Evolutionary conservation across 2,113 vertebrate genomes (phyloP).

Genomic region (Oxygymnocypris stewartii): DNA sequence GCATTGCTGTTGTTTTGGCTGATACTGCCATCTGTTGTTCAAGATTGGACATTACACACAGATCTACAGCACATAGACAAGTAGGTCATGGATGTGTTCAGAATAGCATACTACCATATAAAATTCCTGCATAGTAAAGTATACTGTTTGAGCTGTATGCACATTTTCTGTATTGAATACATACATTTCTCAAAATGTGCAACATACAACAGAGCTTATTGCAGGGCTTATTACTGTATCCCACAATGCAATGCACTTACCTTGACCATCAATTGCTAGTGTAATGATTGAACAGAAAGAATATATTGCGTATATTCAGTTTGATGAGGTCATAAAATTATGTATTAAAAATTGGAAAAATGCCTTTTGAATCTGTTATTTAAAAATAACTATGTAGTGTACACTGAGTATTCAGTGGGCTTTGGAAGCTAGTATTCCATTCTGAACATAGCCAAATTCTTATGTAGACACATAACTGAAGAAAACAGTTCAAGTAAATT

Average conservation of each 20-base stretch:
- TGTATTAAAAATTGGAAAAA: background rate
- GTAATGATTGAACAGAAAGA: background rate
- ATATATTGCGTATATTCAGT: background rate
- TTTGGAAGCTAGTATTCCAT: background rate
- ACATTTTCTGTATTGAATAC: background rate
- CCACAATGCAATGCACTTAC: background rate
- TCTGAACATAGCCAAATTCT: background rate
- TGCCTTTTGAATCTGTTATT: background rate
- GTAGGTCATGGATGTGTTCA: background rate
- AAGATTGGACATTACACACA: background rate
- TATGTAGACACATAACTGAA: background rate
- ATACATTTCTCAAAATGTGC: background rate
- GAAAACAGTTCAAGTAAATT: background rate
- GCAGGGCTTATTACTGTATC: background rate
- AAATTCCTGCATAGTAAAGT: background rate
- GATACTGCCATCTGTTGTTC: constrained; percentile 54
- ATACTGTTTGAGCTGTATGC: background rate
- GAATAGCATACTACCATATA: background rate
- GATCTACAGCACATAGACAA: background rate
- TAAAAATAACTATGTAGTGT: background rate
- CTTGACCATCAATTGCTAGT: background rate
- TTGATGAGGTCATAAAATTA: background rate
- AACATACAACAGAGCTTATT: background rate
- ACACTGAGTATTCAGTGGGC: background rate
- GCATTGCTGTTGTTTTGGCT: background rate